Percentiles rank a stretch among this genome's conserved stretches.
These are phyloP conservation scores for Dysmachus trigonus DNA, from an alignment of 2,888 invertebrate genomes.

Conservation along the genomic window DNA sequence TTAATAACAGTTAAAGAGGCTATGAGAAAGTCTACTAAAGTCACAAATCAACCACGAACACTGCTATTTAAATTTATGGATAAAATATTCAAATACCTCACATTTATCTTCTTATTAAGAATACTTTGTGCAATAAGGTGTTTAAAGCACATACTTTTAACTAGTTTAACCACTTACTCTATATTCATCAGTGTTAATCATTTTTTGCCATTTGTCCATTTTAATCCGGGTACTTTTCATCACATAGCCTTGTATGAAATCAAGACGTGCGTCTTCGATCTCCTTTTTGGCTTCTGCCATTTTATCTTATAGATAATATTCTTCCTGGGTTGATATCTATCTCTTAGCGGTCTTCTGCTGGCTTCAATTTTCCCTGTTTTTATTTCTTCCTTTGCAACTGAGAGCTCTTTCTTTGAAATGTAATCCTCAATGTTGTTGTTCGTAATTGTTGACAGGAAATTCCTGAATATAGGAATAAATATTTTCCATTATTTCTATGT, in stretches of 20 bases:
- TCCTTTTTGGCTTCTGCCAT: not conserved
- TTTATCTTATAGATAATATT: not conserved
- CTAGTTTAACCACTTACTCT: conserved; percentile 65
- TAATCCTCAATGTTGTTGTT: not conserved
- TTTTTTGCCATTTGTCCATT: conserved; percentile 83
- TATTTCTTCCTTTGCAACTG: not conserved
- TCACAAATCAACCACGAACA: no score
- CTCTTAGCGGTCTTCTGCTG: not conserved
- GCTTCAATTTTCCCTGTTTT: not conserved
- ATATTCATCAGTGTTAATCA: conserved; percentile 74
- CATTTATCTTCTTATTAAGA: not conserved
- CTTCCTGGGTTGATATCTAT: not conserved
- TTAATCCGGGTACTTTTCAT: conserved; percentile 77
- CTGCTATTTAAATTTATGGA: not conserved
- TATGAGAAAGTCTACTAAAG: no score
- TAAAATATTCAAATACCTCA: not conserved
- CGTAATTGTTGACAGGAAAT: not conserved
- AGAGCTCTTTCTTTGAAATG: not conserved
- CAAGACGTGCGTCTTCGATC: conserved; percentile 72
- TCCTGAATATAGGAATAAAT: not conserved
- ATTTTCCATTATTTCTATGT: not conserved
- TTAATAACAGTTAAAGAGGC: no score
- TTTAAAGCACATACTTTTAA: not conserved
- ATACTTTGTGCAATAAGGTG: not conserved
- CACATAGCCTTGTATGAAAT: conserved; percentile 78